These are phyloP conservation scores for Bufo gargarizans DNA, from an alignment of 2,113 vertebrate species.

Conservation along the genomic window DNA sequence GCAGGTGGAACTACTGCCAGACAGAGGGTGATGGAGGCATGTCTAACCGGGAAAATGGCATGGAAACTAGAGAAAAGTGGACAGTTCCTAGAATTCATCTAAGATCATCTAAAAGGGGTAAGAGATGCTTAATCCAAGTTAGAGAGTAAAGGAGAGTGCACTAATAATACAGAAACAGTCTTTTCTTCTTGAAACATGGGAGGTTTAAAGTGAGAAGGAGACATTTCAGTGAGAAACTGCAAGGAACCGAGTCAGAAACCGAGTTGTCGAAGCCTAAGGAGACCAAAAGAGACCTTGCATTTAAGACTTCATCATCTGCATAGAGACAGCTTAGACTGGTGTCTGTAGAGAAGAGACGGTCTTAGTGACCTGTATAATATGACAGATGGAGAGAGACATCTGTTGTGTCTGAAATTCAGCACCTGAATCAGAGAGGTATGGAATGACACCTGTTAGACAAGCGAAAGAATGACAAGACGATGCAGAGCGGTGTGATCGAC, in stretches of 20 bases:
- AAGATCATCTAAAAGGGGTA: not conserved
- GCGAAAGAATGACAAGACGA: not conserved
- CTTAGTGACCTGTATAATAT: not conserved
- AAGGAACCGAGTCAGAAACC: not conserved
- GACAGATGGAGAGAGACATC: slow-evolving; percentile 39
- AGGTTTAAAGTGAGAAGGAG: not conserved
- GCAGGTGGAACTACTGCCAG: not conserved
- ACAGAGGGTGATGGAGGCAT: not conserved
- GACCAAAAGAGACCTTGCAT: not conserved
- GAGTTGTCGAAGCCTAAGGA: not conserved
- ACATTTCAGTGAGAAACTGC: not conserved
- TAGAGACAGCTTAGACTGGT: not conserved
- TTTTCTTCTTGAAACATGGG: not conserved
- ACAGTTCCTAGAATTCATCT: not conserved
- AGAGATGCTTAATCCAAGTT: not conserved
- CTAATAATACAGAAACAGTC: not conserved
- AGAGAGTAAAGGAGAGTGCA: not conserved
- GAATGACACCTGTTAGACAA: slow-evolving; percentile 48
- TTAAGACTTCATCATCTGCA: not conserved
- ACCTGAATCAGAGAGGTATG: slow-evolving; percentile 4
- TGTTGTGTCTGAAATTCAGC: not conserved
- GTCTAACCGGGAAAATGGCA: too few species aligned
- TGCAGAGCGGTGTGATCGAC: not conserved
- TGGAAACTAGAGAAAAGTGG: not conserved
- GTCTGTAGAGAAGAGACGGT: not conserved